Base-by-base conservation (phyloP, 2,797 vertebrate genomes). In the Schizopygopsis pylzovi region DNA sequence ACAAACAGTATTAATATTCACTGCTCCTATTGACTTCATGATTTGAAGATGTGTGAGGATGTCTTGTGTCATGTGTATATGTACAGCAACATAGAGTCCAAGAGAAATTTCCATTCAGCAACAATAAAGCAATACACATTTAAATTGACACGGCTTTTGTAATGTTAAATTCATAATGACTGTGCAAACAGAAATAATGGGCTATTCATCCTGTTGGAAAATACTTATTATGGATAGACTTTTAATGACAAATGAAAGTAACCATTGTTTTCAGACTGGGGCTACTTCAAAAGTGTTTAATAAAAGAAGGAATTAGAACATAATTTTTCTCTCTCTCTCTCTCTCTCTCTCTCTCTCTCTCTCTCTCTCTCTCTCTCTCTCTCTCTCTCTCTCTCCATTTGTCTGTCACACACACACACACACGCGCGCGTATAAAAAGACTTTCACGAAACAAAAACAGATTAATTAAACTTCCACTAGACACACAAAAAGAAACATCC, bases 241-340 rank as follows among this genome's bases (percentile, higher is more conserved):
- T 70, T 70, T 59, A 68, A 84, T 79, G 75, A 56, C 39, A 68
- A 84, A 84, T 70, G 52, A 79, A 79, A 79, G 75, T 39, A 59
- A 16, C 20, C 3, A 37, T 61, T 6, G 47, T 84, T 77, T 77
- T 41, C 22, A 28, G 22, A 45, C 75, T 78, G 61, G 15, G 6
- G 22, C 16, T 28, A 28, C 61, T 84, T 84, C 72, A 68, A 68
- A 84, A 16, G 75, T 12, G 47, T 70, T 54, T 22, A 78, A 78
- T 43, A 41, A 76, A 84, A 4, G 9, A 65, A 78, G 7, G 18
- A n/a, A 49, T 75, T 63, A 28, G 1, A 81, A 81, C 37, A 63
- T 45, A 45, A 18, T 63, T 2, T 11, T 16, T 37, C 25, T 76
- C 47, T 49, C 70, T 47, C 25, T 41, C 37, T 75, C 0, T 43